phyloP scores from a whole-genome alignment of 1,140 invertebrate genomes.

The Rhyzopertha dominica region DNA sequence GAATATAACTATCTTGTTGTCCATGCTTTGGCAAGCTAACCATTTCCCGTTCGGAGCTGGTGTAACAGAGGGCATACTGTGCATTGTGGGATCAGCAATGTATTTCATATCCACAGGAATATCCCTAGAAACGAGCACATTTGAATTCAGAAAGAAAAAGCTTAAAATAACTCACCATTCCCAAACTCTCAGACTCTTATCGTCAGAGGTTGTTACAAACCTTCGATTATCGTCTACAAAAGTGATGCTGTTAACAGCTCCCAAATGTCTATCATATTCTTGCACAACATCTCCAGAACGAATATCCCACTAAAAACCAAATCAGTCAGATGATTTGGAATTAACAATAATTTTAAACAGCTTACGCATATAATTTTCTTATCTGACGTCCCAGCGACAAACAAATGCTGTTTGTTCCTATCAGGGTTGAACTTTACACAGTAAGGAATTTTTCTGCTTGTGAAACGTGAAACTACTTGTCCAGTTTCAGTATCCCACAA shows the following conservation, averaged over 20 bases:
- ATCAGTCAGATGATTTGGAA: slow-evolving; percentile 18
- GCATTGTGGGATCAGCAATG: slow-evolving; percentile 99
- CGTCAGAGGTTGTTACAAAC: slow-evolving; percentile 98
- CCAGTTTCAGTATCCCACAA: slow-evolving; percentile 99
- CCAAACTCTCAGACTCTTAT: slow-evolving; percentile 98
- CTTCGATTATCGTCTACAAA: slow-evolving; percentile 98
- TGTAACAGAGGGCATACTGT: slow-evolving; percentile 97
- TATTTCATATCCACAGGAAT: slow-evolving; percentile 99
- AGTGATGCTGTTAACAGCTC: slow-evolving; percentile 97
- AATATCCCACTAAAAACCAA: slow-evolving; percentile 81
- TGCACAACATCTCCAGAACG: slow-evolving; percentile 93
- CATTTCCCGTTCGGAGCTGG: slow-evolving; percentile 96
- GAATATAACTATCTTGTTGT: slow-evolving; percentile 98
- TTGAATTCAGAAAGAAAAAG: slow-evolving; percentile 1
- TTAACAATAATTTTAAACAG: slow-evolving; percentile 35
- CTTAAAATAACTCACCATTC: slow-evolving; percentile 78
- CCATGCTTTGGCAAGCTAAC: slow-evolving; percentile 98
- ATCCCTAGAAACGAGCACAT: slow-evolving; percentile 60
- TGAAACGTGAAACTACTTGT: slow-evolving; percentile 85
- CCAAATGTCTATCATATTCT: slow-evolving; percentile 98
- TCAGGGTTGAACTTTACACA: slow-evolving; percentile 99
- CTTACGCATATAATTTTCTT: slow-evolving; percentile 98
- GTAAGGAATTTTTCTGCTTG: slow-evolving; percentile 92
- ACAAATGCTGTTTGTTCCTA: slow-evolving; percentile 93
- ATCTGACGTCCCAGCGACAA: slow-evolving; percentile 97